phyloP scores from a whole-genome alignment of 2,888 invertebrate species.

The Cephalotes varians region DNA sequence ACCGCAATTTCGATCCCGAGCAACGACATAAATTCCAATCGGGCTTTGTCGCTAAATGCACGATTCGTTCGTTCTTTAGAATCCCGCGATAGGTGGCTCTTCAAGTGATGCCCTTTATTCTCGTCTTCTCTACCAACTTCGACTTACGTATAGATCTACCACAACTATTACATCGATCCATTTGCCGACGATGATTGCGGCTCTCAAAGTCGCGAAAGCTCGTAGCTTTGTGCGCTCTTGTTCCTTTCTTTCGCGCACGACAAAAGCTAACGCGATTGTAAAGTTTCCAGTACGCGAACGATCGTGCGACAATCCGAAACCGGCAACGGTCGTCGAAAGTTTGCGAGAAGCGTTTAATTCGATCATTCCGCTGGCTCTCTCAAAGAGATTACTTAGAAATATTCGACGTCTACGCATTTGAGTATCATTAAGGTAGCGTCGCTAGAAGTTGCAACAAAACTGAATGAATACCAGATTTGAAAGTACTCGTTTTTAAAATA shows the following conservation, averaged over 20 bases:
- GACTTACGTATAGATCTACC: slow-evolving; percentile 37
- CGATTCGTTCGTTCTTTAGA: slow-evolving; percentile 50
- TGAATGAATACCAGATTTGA: neutral
- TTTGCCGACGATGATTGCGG: slow-evolving; percentile 49
- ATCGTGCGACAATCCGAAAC: slow-evolving; percentile 27
- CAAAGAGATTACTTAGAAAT: slow-evolving; percentile 41
- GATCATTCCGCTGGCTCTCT: slow-evolving; percentile 32
- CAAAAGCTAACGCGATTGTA: slow-evolving; percentile 60
- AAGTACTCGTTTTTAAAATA: neutral
- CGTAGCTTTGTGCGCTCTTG: slow-evolving; percentile 54
- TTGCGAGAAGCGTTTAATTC: slow-evolving; percentile 38
- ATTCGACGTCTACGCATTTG: neutral
- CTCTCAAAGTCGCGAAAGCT: slow-evolving; percentile 56
- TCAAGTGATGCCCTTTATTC: slow-evolving; percentile 41
- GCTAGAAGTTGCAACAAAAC: neutral
- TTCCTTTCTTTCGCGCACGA: slow-evolving; percentile 38
- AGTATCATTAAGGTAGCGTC: neutral
- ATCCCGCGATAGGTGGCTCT: slow-evolving; percentile 48
- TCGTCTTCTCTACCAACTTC: slow-evolving; percentile 20
- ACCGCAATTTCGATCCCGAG: slow-evolving; percentile 38
- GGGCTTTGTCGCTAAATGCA: slow-evolving; percentile 55
- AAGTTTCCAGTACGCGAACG: slow-evolving; percentile 50
- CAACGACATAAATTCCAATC: slow-evolving; percentile 57
- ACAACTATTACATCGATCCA: slow-evolving; percentile 55
- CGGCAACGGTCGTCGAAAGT: slow-evolving; percentile 22